Percentiles rank a stretch among this genome's conserved stretches.
These are phyloP conservation scores for Brachypterus glaber DNA, from an alignment of 2,888 invertebrate species.

Conservation along the genomic window DNA sequence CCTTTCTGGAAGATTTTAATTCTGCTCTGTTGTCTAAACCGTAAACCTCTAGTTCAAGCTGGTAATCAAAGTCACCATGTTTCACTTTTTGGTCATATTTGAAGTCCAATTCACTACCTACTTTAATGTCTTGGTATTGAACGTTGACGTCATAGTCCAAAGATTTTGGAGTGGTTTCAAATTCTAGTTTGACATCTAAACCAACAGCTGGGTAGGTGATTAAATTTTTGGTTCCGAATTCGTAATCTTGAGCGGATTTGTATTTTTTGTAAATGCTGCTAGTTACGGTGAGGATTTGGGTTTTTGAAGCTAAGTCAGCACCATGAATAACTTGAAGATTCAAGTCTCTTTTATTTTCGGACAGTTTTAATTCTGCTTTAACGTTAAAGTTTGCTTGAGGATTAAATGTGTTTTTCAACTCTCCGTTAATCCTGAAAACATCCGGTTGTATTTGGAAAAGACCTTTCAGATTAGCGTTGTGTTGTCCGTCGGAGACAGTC, in stretches of 20 bases:
- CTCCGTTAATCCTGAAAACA: constrained; percentile 42
- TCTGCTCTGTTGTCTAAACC: constrained; percentile 45
- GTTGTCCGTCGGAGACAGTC: constrained; percentile 43
- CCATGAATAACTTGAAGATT: constrained; percentile 48
- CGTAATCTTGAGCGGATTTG: constrained; percentile 39
- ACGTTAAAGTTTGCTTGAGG: constrained; percentile 52
- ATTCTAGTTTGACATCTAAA: constrained; percentile 46
- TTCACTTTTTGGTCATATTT: constrained; percentile 37
- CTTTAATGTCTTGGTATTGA: constrained; percentile 49
- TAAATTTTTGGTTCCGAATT: constrained; percentile 45
- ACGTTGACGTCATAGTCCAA: constrained; percentile 49
- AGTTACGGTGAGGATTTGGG: constrained; percentile 45
- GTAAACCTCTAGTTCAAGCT: constrained; percentile 48
- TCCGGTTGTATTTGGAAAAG: constrained; percentile 34
- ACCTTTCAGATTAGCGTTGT: constrained; percentile 40
- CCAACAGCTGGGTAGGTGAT: constrained; percentile 48
- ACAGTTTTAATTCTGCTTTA: constrained; percentile 42
- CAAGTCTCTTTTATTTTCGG: constrained; percentile 21
- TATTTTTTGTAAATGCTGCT: constrained; percentile 26
- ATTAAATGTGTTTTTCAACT: constrained; percentile 50
- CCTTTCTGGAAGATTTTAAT: constrained; percentile 48
- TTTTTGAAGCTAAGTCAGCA: constrained; percentile 48
- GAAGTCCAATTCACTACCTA: constrained; percentile 43
- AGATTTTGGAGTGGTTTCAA: constrained; percentile 48
- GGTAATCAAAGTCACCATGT: constrained; percentile 49